phyloP scores from a whole-genome alignment of 2,797 vertebrate species.

The Sebastes miniatus region DNA sequence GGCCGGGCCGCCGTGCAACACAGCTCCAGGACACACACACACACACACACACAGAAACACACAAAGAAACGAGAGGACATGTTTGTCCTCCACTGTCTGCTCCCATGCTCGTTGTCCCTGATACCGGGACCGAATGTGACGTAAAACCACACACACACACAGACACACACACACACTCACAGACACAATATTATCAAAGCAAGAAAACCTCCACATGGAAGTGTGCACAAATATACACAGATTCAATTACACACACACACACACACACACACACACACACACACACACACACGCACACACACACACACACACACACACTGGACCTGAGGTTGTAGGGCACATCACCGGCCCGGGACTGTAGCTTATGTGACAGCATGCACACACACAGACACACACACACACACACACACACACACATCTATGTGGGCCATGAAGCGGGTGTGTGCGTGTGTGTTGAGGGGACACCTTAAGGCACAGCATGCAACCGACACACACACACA shows the following conservation, averaged over 20 bases:
- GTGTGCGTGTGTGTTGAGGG: constrained; percentile 16
- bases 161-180: too few relatives aligned
- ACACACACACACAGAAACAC: constrained; percentile 1
- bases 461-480: constrained; percentile 63
- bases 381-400: background rate
- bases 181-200: too few relatives aligned
- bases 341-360: constrained; percentile 72
- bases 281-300: too few relatives aligned
- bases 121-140: constrained; percentile 17
- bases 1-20: background rate
- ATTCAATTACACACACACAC: too few relatives aligned
- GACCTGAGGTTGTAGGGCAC: constrained; percentile 68
- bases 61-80: constrained; percentile 16
- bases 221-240: too few relatives aligned
- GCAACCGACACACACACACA: background rate
- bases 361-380: constrained; percentile 71
- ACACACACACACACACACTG: background rate
- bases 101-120: constrained; percentile 10
- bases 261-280: background rate
- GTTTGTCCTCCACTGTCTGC: constrained; percentile 53
- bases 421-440: background rate
- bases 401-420: constrained; percentile 19
- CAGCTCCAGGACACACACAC: constrained; percentile 19
- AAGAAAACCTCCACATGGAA: too few relatives aligned
- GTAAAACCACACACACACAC: constrained; percentile 12